Evolutionary conservation across 1,140 invertebrate species (phyloP), one percentile per base, ranked within the genome.

Genomic region (Neocloeon triangulifer): DNA sequence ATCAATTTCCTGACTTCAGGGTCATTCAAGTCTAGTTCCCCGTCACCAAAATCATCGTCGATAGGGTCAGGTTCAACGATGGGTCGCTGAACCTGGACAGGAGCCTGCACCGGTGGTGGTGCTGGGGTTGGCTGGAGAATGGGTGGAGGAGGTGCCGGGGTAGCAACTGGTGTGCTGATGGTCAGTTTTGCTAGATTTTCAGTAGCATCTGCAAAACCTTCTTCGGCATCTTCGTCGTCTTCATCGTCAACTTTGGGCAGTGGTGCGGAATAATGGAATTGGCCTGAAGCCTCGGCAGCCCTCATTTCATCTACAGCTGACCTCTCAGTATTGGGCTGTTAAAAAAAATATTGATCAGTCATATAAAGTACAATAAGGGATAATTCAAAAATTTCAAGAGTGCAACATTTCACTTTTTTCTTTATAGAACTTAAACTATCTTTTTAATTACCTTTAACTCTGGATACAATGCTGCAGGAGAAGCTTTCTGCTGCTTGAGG

Each of bases 231-330:
- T 27, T 42, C 36, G 20, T 34, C 40, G 7, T 20, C 25, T 10
- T 30, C 33, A 7, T 12, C 19, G 25, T 39, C 33, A 21, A 35
- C 34, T 23, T 15, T 30, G 29, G 15, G 14, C 29, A 23, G 21
- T 29, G 19, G 10, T 37, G 47, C 43, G 32, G 43, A 36, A 39
- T 58, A 62, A 4, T 43, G 39, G 43, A 69, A 71, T 25, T 44
- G 39, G n/a, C 64, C 66, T 31, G 37, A 41, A 13, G 52, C 48
- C 43, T 66, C 62, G 2, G 67, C 64, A 12, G 49, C 51, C 40
- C 59, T 50, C 64, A 80, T 72, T 49, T 85, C 80, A 36, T 73
- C 68, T 3, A 77, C 43, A 1, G 70, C 58, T 41, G 75, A 70
- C 23, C 80, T 56, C 25, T 81, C 73, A 34, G 61, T 53, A 46